Conservation (phyloP, 2,797 vertebrate species). For the Cygnus olor region DNA sequence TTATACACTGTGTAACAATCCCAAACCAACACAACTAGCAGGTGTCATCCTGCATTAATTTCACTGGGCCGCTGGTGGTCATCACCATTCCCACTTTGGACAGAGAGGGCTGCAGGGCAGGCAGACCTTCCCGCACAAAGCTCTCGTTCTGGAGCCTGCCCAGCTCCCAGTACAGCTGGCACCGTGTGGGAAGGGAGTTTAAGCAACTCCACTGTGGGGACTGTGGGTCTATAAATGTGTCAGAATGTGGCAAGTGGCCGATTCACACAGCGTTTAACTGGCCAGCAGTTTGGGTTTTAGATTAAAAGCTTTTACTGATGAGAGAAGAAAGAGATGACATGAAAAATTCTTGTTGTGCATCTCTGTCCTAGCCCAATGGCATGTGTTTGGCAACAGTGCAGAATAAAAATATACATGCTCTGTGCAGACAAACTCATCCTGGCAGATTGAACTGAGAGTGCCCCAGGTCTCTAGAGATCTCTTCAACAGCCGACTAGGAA, state of each 20-base stretch:
- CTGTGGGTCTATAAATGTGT: not conserved
- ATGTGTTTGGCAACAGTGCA: conserved; percentile 25
- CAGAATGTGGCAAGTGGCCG: not conserved
- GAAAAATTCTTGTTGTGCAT: not conserved
- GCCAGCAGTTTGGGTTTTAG: not conserved
- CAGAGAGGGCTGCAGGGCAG: not conserved
- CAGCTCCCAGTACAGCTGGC: not conserved
- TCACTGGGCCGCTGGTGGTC: not conserved
- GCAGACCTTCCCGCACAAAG: not conserved
- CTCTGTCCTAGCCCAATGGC: not conserved
- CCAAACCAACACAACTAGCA: not conserved
- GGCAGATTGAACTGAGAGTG: conserved; percentile 40
- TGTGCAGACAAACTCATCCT: conserved; percentile 45
- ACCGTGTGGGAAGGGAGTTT: not conserved
- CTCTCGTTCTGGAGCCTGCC: not conserved
- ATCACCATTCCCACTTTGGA: conserved; percentile 6
- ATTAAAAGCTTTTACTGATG: not conserved
- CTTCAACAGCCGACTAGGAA: conserved; percentile 22
- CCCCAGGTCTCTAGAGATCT: conserved; percentile 27
- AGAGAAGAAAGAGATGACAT: not conserved
- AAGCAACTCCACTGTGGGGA: not conserved
- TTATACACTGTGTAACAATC: not conserved
- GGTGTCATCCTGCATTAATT: conserved; percentile 15
- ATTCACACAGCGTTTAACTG: not conserved
- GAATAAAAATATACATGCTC: conserved; percentile 43